Conservation (phyloP, 1,140 invertebrate species). For the Olivierus martensii region DNA sequence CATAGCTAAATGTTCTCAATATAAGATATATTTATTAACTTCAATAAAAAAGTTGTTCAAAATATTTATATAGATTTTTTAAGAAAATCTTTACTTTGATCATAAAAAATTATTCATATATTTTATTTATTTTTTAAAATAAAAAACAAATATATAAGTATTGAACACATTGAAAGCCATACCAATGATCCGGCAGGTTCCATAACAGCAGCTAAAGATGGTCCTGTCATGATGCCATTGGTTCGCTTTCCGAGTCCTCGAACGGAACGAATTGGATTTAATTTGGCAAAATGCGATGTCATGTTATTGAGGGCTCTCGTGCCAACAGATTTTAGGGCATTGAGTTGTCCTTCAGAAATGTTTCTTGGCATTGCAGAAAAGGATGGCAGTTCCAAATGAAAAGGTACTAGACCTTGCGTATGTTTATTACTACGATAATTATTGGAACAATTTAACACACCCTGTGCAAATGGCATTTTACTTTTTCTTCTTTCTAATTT, state of each 20-base stretch:
- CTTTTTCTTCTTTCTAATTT: conserved; percentile 58
- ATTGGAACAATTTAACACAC: conserved; percentile 26
- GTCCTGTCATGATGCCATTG: conserved; percentile 35
- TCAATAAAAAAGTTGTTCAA: too few species aligned
- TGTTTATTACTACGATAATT: conserved; percentile 8
- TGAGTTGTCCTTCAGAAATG: conserved; percentile 47
- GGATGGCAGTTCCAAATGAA: conserved; percentile 38
- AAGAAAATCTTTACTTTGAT: too few species aligned
- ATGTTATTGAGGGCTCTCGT: conserved; percentile 71
- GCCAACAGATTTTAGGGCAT: conserved; percentile 47
- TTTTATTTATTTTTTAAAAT: too few species aligned
- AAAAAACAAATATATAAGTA: conserved; percentile 2
- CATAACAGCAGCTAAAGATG: conserved; percentile 26
- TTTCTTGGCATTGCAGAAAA: conserved; percentile 44
- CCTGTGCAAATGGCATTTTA: conserved; percentile 41
- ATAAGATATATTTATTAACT: too few species aligned
- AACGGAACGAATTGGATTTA: conserved; percentile 51
- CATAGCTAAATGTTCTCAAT: too few species aligned
- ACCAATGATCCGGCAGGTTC: conserved; percentile 7
- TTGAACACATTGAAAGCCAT: not conserved
- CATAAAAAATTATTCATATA: too few species aligned
- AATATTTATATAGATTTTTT: too few species aligned
- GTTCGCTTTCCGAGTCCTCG: conserved; percentile 26
- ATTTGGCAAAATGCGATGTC: conserved; percentile 65
- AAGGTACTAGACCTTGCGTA: conserved; percentile 21